Base-by-base conservation (phyloP, 2,113 vertebrate genomes). In the Alces alces region DNA sequence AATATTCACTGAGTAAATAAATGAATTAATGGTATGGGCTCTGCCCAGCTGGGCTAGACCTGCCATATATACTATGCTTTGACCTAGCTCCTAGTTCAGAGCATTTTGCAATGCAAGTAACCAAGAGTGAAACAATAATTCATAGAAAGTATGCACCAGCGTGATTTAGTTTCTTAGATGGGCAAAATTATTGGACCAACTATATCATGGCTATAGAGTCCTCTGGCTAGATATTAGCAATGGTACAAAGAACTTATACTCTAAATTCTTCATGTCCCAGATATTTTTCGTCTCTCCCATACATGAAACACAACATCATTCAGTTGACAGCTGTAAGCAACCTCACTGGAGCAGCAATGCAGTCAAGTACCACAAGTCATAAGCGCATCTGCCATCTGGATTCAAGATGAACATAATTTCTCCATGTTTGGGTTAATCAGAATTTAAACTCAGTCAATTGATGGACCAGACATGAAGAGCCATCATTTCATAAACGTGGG, bases 301-400 rank as follows among this genome's bases (percentile, higher is more conserved):
- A 70, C 70, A 86, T 1, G 1, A 25, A 89, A 30, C 58, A 54
- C 0, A 15, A 45, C 36, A 52, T 93, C 92, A 92, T 61, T 66
- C 91, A 84, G 33, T 52, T 86, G 95, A 85, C 79, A 96, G 14
- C 84, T 95, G 83, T 50, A 96, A 76, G 54, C 54, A 89, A 87
- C 86, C 96, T 97, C 93, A 54, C 43, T 83, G 91, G 93, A 97
- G 98, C 43, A 55, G 96, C 61, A 50, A 33, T 50, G 91, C 58
- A 97, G 50, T 86, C 85, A 80, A 73, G 61, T 80, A 95, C 30
- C 76, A 98, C 91, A 98, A 96, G 87, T 92, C 85, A 97, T 64
- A 97, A 93, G 96, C 10, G 85, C 27, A 93, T 98, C 97, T 97
- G 78, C 97, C 96, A 61, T 90, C 55, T 94, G 80, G 82, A 97